Evolutionary conservation across 2,113 vertebrate genomes (phyloP).

Genomic region (Oncorhynchus gorbuscha): DNA sequence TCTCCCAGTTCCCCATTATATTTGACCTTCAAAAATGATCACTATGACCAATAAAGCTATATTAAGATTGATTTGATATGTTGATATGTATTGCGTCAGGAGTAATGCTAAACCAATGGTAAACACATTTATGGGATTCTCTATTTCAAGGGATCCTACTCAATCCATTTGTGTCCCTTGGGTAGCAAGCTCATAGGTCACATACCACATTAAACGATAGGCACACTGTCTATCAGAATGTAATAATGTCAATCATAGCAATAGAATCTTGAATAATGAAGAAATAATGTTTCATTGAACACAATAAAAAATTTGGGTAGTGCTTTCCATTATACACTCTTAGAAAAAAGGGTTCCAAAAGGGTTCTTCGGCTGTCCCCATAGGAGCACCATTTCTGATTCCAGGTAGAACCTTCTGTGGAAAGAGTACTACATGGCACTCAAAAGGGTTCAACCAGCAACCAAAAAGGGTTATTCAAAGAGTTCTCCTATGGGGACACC

Average conservation of each 20-base stretch:
- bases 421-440: too few species aligned
- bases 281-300: not conserved
- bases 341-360: too few species aligned
- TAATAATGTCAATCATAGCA: not conserved
- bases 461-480: too few species aligned
- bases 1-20: not conserved
- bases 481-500: too few species aligned
- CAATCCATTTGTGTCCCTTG: conserved; percentile 33
- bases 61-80: conserved; percentile 39
- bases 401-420: too few species aligned
- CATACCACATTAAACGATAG: conserved; percentile 37
- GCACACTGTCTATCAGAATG: conserved; percentile 4
- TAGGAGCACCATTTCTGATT: too few species aligned
- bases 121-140: conserved; percentile 28
- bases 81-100: conserved; percentile 33
- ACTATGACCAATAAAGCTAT: conserved; percentile 34
- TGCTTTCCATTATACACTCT: too few species aligned
- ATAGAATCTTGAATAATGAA: not conserved
- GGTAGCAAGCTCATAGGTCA: conserved; percentile 48
- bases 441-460: too few species aligned
- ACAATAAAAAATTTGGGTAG: too few species aligned
- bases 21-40: conserved; percentile 33
- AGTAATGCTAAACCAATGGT: conserved; percentile 39
- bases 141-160: conserved; percentile 33
- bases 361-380: too few species aligned